phyloP scores from a whole-genome alignment of 1,140 invertebrate species.

The Anoplolepis gracilipes region DNA sequence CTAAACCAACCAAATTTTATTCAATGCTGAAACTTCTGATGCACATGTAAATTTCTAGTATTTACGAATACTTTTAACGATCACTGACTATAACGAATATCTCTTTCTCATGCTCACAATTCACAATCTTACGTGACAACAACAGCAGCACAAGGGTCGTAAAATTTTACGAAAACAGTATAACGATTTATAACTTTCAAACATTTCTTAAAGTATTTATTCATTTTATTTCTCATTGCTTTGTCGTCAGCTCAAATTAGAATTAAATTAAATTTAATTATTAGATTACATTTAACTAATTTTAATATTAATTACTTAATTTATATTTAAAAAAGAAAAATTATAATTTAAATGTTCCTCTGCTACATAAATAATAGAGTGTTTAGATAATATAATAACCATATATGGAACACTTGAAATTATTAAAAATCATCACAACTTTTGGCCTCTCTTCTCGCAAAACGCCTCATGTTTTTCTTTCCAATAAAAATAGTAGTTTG shows the following conservation, averaged over 20 bases:
- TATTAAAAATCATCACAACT: constrained; percentile 20
- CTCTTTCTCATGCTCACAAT: background rate
- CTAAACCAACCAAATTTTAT: constrained; percentile 38
- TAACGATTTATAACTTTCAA: background rate
- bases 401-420: background rate
- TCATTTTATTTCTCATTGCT: background rate
- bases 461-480: constrained; percentile 2
- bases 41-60: constrained; percentile 39
- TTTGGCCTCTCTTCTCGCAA: background rate
- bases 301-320: constrained; percentile 1
- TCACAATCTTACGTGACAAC: background rate
- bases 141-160: background rate
- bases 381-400: background rate
- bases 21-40: constrained; percentile 11
- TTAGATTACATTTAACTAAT: background rate
- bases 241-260: background rate
- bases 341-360: background rate
- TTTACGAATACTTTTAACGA: constrained; percentile 30
- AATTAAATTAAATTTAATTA: background rate
- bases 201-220: background rate
- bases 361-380: background rate
- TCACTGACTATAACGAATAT: constrained; percentile 30
- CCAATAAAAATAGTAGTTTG: constrained; percentile 43
- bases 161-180: constrained; percentile 27
- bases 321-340: background rate